Conservation (phyloP, 2,888 invertebrate genomes). For the Apodemia duryi region DNA sequence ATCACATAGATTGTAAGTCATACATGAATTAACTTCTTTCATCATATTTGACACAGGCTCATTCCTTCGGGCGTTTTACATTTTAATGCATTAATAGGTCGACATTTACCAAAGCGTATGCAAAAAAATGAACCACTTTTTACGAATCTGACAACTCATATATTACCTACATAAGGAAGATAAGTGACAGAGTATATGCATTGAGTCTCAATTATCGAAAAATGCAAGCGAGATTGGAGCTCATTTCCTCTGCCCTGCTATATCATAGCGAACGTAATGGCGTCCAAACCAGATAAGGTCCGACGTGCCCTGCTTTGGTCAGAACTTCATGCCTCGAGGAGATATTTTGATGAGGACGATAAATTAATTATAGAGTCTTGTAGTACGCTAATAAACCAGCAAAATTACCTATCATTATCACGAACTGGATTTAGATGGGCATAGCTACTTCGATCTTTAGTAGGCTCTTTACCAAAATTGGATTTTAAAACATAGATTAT, state of each 20-base stretch:
- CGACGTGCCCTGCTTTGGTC: slow-evolving; percentile 41
- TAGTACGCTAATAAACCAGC: slow-evolving; percentile 48
- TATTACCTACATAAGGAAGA: slow-evolving; percentile 18
- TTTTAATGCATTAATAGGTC: slow-evolving; percentile 6
- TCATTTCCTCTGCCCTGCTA: slow-evolving; percentile 26
- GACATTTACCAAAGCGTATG: slow-evolving; percentile 18
- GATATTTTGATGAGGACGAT: slow-evolving; percentile 68
- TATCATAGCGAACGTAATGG: slow-evolving; percentile 26
- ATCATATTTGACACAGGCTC: background rate
- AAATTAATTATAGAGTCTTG: slow-evolving; percentile 59
- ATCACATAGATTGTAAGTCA: background rate
- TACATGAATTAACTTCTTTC: background rate
- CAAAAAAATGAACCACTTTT: slow-evolving; percentile 17
- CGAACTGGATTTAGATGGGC: slow-evolving; percentile 2
- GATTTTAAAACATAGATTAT: background rate
- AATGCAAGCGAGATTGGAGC: slow-evolving; percentile 30
- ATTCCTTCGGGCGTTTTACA: background rate
- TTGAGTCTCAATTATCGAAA: slow-evolving; percentile 33
- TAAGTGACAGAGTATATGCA: slow-evolving; percentile 20
- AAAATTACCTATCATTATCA: slow-evolving; percentile 55
- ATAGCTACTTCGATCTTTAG: background rate
- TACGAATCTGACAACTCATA: slow-evolving; percentile 8
- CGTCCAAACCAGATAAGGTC: slow-evolving; percentile 33
- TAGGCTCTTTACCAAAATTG: background rate
- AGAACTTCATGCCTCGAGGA: slow-evolving; percentile 40